A percentile compares a stretch with the other conserved stretches of the same genome.
Evolutionary conservation across 1,140 invertebrate species (phyloP).

Genomic region (Drosophila jambulina): DNA sequence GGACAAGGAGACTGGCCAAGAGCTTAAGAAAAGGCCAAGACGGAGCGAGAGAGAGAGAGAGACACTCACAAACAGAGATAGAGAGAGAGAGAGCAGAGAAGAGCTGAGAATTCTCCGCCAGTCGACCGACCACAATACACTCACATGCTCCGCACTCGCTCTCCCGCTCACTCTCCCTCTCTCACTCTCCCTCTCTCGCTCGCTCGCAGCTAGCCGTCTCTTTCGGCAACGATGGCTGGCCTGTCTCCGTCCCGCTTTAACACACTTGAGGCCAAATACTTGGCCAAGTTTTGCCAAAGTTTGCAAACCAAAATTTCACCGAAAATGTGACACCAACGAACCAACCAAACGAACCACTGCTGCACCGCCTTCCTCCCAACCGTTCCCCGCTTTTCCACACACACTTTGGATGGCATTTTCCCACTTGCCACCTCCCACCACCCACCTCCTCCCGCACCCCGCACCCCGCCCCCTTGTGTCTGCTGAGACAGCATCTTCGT

Average conservation of each 20-base stretch:
- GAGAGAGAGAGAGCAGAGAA: constrained; percentile 18
- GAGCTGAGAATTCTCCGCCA: constrained; percentile 64
- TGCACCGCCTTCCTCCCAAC: constrained; percentile 23
- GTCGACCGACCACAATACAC: constrained; percentile 50
- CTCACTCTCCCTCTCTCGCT: not conserved
- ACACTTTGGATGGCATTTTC: constrained; percentile 38
- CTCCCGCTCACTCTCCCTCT: constrained; percentile 27
- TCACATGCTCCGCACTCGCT: constrained; percentile 49
- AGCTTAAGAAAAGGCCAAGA: constrained; percentile 37
- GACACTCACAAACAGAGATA: constrained; percentile 3
- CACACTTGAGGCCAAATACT: constrained; percentile 80
- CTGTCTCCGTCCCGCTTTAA: constrained; percentile 46
- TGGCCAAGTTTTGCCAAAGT: constrained; percentile 84
- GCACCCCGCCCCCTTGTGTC: too few species aligned
- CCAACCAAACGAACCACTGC: constrained; percentile 78
- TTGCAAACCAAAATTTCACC: constrained; percentile 83
- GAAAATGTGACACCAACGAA: constrained; percentile 83
- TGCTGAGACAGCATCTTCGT: constrained; percentile 21
- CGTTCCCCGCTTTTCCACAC: constrained; percentile 20
- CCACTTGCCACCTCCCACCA: not conserved
- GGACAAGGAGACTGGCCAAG: not conserved
- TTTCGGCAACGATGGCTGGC: constrained; percentile 15
- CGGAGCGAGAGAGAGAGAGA: constrained; percentile 18
- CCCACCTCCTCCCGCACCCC: not conserved
- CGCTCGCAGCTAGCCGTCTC: constrained; percentile 14